Evolutionary conservation across 2,113 vertebrate species (phyloP), one percentile per base, ranked within the genome.

Genomic region (Indicator indicator): DNA sequence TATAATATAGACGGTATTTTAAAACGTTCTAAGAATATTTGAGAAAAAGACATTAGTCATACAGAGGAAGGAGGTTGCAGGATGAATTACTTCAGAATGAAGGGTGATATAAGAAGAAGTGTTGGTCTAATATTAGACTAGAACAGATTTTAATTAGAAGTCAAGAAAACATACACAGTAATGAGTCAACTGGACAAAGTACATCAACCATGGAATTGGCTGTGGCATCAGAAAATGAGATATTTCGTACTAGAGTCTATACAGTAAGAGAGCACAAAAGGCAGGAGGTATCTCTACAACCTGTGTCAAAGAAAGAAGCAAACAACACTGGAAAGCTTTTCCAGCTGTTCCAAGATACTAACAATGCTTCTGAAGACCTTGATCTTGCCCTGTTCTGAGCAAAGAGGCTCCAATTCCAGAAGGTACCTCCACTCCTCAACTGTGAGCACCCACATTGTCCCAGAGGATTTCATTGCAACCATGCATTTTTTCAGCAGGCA

Each of bases 1-100:
- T 90, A 88, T 95, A 95, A 95, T 88, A 95, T 88, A 91, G 88
- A 93, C 78, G 90, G n/a, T 95, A 96, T 95, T 96, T 95, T 93
- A 84, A 94, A 95, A 78, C 36, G 73, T 93, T 90, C 95, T 93
- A 96, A 97, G 94, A 95, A 94, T 95, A 95, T 93, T 90, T 92
- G 74, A 92, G 92, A 95, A 89, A 94, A 95, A 92, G 87, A 93
- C 90, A 75, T 95, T 95, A 97, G 90, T 97, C 96, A 97, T 62
- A 88, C 46, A 82, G 92, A 87, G 73, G 86, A 94, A 94, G 93
- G 90, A 94, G 90, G 91, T 6, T 94, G 85, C 64, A 83, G 82
- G 89, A 81, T 54, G 69, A 95, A 96, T 93, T 95, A 90, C 86
- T 95, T 90, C 84, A 95, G 94, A 96, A 95, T 95, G 94, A 90